These are phyloP conservation scores for Pygmarrhopalites habei DNA, from an alignment of 1,140 invertebrate genomes.

Conservation along the genomic window DNA sequence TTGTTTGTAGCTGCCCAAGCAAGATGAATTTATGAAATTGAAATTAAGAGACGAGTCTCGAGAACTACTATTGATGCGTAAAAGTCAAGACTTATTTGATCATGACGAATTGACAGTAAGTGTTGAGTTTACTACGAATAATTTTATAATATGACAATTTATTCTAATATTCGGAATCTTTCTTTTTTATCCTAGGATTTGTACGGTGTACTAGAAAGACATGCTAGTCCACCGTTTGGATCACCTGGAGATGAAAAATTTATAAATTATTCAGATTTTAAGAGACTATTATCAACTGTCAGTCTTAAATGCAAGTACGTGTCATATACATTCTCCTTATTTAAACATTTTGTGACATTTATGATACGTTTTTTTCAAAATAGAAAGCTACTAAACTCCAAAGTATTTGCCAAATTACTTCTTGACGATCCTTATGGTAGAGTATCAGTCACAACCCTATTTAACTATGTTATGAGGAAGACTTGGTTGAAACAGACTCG, in stretches of 20 bases:
- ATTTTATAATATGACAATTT: background rate
- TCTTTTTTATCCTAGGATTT: conserved; percentile 51
- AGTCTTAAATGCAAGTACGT: conserved; percentile 59
- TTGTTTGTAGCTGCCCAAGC: conserved; percentile 17
- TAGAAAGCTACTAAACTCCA: conserved; percentile 44
- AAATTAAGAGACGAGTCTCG: conserved; percentile 42
- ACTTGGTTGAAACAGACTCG: conserved; percentile 89
- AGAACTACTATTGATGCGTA: conserved; percentile 73
- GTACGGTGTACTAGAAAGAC: conserved; percentile 72
- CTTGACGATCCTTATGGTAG: conserved; percentile 72
- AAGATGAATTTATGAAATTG: conserved; percentile 18
- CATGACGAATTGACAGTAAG: conserved; percentile 73
- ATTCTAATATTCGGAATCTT: too few relatives aligned
- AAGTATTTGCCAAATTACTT: conserved; percentile 77
- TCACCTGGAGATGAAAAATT: conserved; percentile 68
- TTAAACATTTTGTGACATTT: too few relatives aligned
- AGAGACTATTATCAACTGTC: conserved; percentile 61
- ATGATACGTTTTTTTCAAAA: conserved; percentile 4
- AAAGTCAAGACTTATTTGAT: conserved; percentile 71
- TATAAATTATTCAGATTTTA: conserved; percentile 77
- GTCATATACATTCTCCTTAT: too few relatives aligned
- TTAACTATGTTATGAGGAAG: conserved; percentile 92
- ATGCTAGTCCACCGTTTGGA: conserved; percentile 59
- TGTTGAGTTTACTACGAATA: conserved; percentile 15
- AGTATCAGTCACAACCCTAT: conserved; percentile 73